Evolutionary conservation across 2,888 invertebrate genomes (phyloP).

Genomic region (Sarcophaga carnaria): DNA sequence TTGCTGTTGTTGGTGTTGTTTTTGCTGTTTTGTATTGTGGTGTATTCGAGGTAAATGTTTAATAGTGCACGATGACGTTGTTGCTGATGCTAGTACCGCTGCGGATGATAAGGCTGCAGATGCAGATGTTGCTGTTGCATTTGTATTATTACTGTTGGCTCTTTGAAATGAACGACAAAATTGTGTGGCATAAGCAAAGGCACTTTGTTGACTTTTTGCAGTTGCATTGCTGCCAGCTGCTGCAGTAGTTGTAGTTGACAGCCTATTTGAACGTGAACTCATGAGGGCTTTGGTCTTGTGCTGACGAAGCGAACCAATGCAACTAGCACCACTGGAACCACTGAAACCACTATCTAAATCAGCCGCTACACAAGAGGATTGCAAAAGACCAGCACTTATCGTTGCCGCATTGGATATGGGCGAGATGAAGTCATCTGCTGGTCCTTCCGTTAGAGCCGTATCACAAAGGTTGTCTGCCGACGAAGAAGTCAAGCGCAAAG

Average conservation of each 20-base stretch:
- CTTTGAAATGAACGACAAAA: slow-evolving; percentile 80
- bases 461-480: too few species aligned
- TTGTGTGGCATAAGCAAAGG: slow-evolving; percentile 76
- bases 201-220: slow-evolving; percentile 69
- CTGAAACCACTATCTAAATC: too few species aligned
- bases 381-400: too few species aligned
- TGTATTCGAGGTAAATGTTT: slow-evolving; percentile 17
- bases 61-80: slow-evolving; percentile 53
- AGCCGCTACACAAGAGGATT: too few species aligned
- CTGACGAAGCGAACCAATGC: too few species aligned
- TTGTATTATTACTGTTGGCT: slow-evolving; percentile 49
- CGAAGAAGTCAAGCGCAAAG: too few species aligned
- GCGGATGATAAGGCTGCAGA: too few species aligned
- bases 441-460: slow-evolving; percentile 26
- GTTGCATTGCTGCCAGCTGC: slow-evolving; percentile 45
- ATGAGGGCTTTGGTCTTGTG: too few species aligned
- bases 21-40: slow-evolving; percentile 60
- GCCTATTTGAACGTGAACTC: slow-evolving; percentile 60
- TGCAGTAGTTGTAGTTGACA: slow-evolving; percentile 68
- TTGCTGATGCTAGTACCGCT: not conserved
- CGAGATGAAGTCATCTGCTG: too few species aligned
- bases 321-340: too few species aligned
- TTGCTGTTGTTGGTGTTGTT: too few species aligned
- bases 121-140: not conserved
- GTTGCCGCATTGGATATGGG: too few species aligned